Conservation (phyloP, 2,888 invertebrate species). For the Reticulitermes lucifugus region DNA sequence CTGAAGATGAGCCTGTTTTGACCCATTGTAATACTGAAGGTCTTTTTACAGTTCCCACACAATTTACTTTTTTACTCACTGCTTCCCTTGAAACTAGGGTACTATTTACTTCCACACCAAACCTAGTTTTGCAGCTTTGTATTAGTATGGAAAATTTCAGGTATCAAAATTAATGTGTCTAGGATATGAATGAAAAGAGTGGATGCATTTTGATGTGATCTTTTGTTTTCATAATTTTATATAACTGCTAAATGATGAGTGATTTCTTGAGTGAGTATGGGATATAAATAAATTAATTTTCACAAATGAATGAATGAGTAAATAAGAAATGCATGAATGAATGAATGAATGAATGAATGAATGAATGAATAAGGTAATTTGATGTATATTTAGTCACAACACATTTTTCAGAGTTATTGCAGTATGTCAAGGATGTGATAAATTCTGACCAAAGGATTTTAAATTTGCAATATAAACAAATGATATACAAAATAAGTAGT, state of each 20-base stretch:
- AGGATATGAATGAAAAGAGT: neutral
- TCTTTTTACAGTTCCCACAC: neutral
- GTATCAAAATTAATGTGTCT: no score
- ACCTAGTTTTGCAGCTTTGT: no score
- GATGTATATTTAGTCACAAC: neutral
- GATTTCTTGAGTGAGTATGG: neutral
- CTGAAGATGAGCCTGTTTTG: slow-evolving; percentile 9
- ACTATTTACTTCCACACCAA: no score
- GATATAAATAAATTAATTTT: neutral
- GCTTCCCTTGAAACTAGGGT: no score
- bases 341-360: neutral
- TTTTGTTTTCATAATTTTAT: slow-evolving; percentile 29
- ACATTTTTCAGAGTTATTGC: neutral
- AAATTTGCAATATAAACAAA: neutral
- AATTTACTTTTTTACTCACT: no score
- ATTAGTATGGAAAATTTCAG: no score
- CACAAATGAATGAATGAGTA: neutral
- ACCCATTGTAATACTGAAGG: neutral
- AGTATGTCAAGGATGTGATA: neutral
- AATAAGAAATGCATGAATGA: neutral
- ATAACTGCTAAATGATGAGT: neutral
- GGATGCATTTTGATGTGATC: slow-evolving; percentile 14
- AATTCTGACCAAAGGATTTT: neutral
- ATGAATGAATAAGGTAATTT: neutral
- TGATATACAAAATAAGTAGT: neutral